Evolutionary conservation across 2,888 invertebrate genomes (phyloP), one percentile per base, ranked within the genome.

Genomic region (Dyspetes luteomarginatus): DNA sequence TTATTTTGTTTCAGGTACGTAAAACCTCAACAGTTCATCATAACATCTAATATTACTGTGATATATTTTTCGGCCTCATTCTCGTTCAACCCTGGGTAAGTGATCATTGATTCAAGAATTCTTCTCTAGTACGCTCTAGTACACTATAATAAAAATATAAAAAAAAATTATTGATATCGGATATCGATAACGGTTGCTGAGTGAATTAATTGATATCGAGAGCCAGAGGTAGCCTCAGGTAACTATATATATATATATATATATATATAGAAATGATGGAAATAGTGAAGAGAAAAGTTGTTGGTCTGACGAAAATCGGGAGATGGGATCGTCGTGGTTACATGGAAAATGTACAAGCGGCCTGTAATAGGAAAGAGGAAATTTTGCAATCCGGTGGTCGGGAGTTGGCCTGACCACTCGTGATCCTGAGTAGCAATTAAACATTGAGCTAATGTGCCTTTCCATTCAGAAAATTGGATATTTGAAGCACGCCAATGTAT

Each of bases 401-500:
- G 60, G 77, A 82, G 82, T 76, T 73, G 72, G 78, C 52, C 78
- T 67, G 87, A 81, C 87, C 87, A 87, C 87, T 88, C 85, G 84
- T 86, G 90, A 88, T 88, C 83, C 88, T 86, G 85, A 87, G 86
- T 88, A 87, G 89, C 89, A 90, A 90, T 91, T 90, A 89, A 89
- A 89, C 89, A 89, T 90, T 87, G 85, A 85, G 87, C 87, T 89
- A 89, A 89, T 89, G 88, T 89, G 90, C 88, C 89, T 90, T 90
- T 89, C 88, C 90, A 89, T 91, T 90, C 89, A 88, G 89, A 90
- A 90, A 91, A 90, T 91, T 89, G 88, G 90, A 90, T 88, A 89
- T 89, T 88, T 88, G 86, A 85, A 83, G 83, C 81, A 77, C 81
- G 64, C 77, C 60, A 15, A 50, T 50, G 56, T 69, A 26, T 56